phyloP scores from a whole-genome alignment of 1,140 invertebrate species.

The Gyrodactylus bullatarudis region DNA sequence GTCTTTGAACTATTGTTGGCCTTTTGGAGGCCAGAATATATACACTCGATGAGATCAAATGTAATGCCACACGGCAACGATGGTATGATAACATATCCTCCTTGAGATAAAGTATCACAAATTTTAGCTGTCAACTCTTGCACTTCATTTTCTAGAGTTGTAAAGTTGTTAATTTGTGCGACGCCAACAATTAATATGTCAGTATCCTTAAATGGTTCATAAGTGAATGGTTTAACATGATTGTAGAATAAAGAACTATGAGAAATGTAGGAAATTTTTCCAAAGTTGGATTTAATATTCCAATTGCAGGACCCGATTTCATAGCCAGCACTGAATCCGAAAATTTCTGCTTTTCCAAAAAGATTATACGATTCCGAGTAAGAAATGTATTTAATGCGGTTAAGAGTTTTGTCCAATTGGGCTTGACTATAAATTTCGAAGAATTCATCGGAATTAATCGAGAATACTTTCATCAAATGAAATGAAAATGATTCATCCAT shows the following conservation, averaged over 20 bases:
- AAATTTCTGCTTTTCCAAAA: neutral
- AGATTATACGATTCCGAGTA: neutral
- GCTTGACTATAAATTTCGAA: neutral
- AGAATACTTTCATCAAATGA: neutral
- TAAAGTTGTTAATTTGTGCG: neutral
- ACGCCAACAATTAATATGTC: neutral
- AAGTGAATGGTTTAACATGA: neutral
- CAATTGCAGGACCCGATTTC: slow-evolving; percentile 1
- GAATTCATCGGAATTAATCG: neutral
- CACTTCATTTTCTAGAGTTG: neutral
- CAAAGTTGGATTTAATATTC: neutral
- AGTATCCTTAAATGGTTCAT: neutral
- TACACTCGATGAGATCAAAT: slow-evolving; percentile 1
- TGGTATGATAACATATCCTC: neutral
- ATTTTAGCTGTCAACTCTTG: neutral
- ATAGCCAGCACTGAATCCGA: neutral
- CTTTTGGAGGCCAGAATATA: neutral
- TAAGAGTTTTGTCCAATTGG: neutral
- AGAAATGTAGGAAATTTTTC: slow-evolving; percentile 5
- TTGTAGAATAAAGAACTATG: neutral
- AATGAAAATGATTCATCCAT: neutral
- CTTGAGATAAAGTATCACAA: neutral
- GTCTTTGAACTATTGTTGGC: neutral
- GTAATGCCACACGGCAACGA: neutral
- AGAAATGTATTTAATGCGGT: neutral